Evolutionary conservation across 35 echinoderm and acorn worm genomes (phyloP).

Genomic region (Apostichopus japonicus): DNA sequence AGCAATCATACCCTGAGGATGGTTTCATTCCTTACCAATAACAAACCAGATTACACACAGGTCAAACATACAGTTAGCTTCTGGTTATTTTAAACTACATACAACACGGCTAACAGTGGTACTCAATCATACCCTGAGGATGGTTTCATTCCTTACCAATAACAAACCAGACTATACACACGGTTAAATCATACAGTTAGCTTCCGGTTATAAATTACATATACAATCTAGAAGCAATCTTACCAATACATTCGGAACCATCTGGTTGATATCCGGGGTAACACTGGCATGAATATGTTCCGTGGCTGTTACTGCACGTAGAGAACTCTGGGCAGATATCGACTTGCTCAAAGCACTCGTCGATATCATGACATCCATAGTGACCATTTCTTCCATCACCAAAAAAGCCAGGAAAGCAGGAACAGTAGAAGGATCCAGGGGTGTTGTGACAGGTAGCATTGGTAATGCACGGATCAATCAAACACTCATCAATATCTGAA

Average conservation of each 20-base stretch:
- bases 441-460: constrained; percentile 67
- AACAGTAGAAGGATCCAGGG: constrained; percentile 53
- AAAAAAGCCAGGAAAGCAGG: constrained; percentile 57
- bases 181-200: too few relatives aligned
- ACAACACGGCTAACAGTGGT: too few relatives aligned
- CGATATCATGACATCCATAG: constrained; percentile 45
- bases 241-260: constrained; percentile 32
- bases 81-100: too few relatives aligned
- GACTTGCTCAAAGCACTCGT: constrained; percentile 17
- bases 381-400: constrained; percentile 65
- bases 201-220: too few relatives aligned
- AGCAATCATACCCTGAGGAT: too few relatives aligned
- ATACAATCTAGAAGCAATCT: not conserved
- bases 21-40: too few relatives aligned
- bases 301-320: constrained; percentile 31
- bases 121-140: too few relatives aligned
- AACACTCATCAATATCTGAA: constrained; percentile 65
- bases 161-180: too few relatives aligned
- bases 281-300: constrained; percentile 42
- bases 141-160: too few relatives aligned
- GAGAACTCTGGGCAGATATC: constrained; percentile 34
- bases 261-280: constrained; percentile 21
- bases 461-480: constrained; percentile 27
- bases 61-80: too few relatives aligned
- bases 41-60: too few relatives aligned